Conservation (phyloP, 1,140 invertebrate species). For the Ephestia elutella region DNA sequence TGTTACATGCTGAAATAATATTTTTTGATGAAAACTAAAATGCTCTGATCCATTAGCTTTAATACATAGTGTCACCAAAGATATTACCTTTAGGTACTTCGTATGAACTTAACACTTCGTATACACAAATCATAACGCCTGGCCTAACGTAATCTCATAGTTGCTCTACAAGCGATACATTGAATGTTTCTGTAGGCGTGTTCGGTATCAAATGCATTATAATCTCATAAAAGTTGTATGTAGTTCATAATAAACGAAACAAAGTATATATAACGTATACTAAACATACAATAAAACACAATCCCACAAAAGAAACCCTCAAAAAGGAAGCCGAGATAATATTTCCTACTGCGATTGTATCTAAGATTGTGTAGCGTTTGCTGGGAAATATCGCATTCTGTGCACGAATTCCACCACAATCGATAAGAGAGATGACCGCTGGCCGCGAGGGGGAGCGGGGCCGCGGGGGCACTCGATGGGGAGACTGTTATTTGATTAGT, state of each 20-base stretch:
- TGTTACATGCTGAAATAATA: no score
- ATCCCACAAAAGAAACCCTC: constrained; percentile 17
- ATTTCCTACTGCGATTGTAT: constrained; percentile 34
- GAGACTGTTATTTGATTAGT: constrained; percentile 74
- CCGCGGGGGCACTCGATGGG: constrained; percentile 40
- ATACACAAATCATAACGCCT: background rate
- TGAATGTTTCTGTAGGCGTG: background rate
- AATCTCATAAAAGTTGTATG: no score
- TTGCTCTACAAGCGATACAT: background rate
- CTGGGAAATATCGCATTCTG: constrained; percentile 71
- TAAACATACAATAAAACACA: background rate
- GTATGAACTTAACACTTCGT: no score
- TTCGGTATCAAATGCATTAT: background rate
- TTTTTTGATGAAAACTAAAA: no score
- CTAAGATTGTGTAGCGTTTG: constrained; percentile 43
- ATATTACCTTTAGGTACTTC: no score
- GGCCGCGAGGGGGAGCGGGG: constrained; percentile 50
- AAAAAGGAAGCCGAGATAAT: constrained; percentile 22
- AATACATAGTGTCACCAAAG: no score
- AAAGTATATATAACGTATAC: no score
- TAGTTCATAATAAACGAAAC: no score
- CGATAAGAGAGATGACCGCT: constrained; percentile 74
- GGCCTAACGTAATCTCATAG: background rate
- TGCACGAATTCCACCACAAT: constrained; percentile 74
- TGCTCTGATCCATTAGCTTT: no score